phyloP scores from a whole-genome alignment of 2,113 vertebrate species.

The Castor canadensis region DNA sequence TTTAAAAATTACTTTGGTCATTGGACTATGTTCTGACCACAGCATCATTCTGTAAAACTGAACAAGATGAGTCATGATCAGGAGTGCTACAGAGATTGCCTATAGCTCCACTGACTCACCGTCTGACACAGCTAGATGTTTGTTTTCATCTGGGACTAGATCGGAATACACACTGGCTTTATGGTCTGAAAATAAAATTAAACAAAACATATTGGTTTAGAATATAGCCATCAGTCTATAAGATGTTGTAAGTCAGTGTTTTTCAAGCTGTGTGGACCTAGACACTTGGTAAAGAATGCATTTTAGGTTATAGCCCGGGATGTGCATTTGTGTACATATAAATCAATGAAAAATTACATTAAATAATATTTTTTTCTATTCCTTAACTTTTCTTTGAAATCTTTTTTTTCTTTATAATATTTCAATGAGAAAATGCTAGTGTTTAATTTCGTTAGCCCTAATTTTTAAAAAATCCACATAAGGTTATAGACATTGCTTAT shows the following conservation, averaged over 20 bases:
- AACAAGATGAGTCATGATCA: accelerated
- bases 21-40: background rate
- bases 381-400: no score
- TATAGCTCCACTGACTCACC: background rate
- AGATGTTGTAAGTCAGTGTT: background rate
- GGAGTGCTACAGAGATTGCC: background rate
- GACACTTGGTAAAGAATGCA: background rate
- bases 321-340: background rate
- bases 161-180: background rate
- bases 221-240: background rate
- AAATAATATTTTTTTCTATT: background rate
- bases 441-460: background rate
- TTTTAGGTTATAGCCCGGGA: background rate
- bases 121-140: background rate
- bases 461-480: background rate
- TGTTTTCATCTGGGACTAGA: background rate
- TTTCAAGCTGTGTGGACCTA: constrained; percentile 2
- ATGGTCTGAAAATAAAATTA: constrained; percentile 23
- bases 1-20: background rate
- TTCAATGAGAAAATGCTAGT: background rate
- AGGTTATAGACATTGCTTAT: background rate
- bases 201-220: background rate
- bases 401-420: constrained; percentile 32
- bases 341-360: background rate
- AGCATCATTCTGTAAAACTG: background rate